Base-by-base conservation (phyloP, 2,888 invertebrate species). In the Polyploca ridens region DNA sequence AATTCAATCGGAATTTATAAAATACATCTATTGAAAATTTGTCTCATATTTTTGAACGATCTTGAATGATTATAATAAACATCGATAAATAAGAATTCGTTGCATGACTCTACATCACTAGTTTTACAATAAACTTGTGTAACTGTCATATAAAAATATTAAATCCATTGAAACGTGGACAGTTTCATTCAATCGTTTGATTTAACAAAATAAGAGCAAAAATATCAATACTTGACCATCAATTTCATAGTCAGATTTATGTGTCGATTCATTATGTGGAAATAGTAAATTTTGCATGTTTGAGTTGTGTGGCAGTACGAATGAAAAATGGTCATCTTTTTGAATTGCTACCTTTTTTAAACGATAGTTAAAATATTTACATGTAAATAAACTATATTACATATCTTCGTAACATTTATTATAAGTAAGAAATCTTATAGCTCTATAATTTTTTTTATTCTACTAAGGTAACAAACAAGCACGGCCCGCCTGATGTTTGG, bases 71-170 rank as follows among this genome's bases (percentile, higher is more conserved):
- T 1, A 41, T 16, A 38, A 60, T 60, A 11, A 16, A 41, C n/a
- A 41, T 19, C 5, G 59, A 38, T 60, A 8, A 61, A 63, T 59
- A 60, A 54, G 19, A 71, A 71, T 62, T 69, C 64, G 65, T 68
- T 60, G 71, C 64, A 72, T 69, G 68, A 70, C 72, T 64, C 77
- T 76, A 75, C 72, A 63, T 70, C 65, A 41, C 41, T 54, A 19
- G 41, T 16, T 27, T 41, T 11, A 27, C 67, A 71, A 71, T 64
- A 71, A 70, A 73, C 72, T 63, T 67, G 76, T 79, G 81, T 80
- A 82, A 74, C 75, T 76, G 77, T 82, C 79, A 75, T 73, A 79
- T 83, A 81, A 81, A 83, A 85, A 84, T 80, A 81, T 71, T 67
- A 69, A 69, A 77, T 76, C 79, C 76, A 82, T 81, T 78, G 75